Base-by-base conservation (phyloP, 2,113 vertebrate species). In the Aspidoscelis tigris region DNA sequence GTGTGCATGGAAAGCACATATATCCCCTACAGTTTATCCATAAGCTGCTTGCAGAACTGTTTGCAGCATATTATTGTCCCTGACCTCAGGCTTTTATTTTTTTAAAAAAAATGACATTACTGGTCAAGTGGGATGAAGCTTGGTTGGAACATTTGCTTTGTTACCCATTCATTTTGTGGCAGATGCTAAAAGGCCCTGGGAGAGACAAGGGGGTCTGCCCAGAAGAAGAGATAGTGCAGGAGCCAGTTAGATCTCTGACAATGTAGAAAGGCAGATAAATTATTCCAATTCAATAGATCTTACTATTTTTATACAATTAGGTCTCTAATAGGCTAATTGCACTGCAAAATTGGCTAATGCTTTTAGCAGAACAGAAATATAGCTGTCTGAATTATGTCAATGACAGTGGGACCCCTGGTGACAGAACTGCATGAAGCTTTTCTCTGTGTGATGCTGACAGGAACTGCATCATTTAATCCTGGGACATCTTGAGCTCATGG, bases 291-390 rank as follows among this genome's bases (percentile, higher is more conserved):
- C 75, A 39, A 26, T n/a, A 76, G 22, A 33, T 11, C 26, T 55
- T 39, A 77, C 50, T 78, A 78, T 78, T 78, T 78, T 65, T 78
- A 78, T 78, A 39, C 41, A 78, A 78, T 78, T 12, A 16, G 76
- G 21, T 5, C 58, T 65, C 21, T 78, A 78, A 44, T 65, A 65
- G 66, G 44, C 8, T 68, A 55, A 70, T 66, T 70, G 66, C n/a
- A n/a, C 43, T 58, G 58, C 75, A 76, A 61, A 83, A 75, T 66
- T 65, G 47, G 26, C 33, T 21, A 77, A 77, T 77, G 75, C 74
- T 77, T 58, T 84, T 76, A 84, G 44, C n/a, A 55, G 47, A 81
- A 55, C 70, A 61, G 65, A 70, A 78, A 71, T 71, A 24, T 24
- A 78, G 66, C 50, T 41, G 43, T 24, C 70, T 44, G 64, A 69